Conservation (phyloP, 2,888 invertebrate genomes). For the Oxycera nigricornis region DNA sequence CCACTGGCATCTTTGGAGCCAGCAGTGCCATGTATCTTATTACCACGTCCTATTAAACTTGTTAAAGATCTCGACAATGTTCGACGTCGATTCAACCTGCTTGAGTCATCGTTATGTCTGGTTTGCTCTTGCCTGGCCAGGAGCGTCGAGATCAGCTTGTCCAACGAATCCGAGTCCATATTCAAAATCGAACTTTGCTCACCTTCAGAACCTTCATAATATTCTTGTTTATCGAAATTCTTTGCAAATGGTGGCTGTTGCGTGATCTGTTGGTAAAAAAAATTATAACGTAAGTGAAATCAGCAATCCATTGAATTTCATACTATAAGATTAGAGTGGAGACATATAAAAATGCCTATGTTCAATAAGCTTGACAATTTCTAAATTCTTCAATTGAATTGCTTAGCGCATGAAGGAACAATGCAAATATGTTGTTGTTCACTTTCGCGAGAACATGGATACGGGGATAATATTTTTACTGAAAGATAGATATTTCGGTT, state of each 20-base stretch:
- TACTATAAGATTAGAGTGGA: no score
- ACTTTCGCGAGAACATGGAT: no score
- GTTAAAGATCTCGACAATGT: conserved; percentile 60
- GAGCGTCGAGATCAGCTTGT: conserved; percentile 69
- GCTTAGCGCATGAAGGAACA: no score
- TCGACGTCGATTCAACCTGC: conserved; percentile 59
- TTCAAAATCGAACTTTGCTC: conserved; percentile 63
- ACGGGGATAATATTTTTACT: no score
- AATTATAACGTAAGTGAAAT: no score
- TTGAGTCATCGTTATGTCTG: conserved; percentile 52
- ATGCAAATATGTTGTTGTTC: no score
- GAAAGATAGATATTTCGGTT: no score
- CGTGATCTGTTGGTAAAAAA: conserved; percentile 53
- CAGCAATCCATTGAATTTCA: no score
- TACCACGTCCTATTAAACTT: conserved; percentile 50
- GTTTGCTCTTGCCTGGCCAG: conserved; percentile 59
- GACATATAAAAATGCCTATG: no score
- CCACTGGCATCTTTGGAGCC: conserved; percentile 1
- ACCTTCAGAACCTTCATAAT: conserved; percentile 54
- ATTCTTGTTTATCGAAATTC: conserved; percentile 50
- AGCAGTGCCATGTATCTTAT: conserved; percentile 22
- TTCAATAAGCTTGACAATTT: no score
- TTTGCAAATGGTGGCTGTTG: conserved; percentile 53
- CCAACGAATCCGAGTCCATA: conserved; percentile 68
- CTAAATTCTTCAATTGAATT: no score